Percentiles rank a stretch among this genome's conserved stretches.
These are phyloP conservation scores for Leptopilina myrica DNA, from an alignment of 2,888 invertebrate genomes.

Conservation along the genomic window DNA sequence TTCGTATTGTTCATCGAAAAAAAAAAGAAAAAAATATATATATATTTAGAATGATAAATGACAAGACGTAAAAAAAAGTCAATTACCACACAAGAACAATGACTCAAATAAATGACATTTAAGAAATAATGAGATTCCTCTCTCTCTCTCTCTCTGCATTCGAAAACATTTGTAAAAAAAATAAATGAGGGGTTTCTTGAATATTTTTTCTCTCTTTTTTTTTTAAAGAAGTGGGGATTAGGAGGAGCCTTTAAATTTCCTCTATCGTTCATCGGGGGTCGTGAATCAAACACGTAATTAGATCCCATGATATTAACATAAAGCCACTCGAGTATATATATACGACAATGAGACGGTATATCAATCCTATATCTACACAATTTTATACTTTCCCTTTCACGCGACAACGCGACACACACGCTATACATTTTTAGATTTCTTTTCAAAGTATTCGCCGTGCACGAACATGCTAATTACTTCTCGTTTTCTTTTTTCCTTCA, in stretches of 20 bases:
- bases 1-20: background rate
- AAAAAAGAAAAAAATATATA: no score
- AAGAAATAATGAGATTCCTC: background rate
- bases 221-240: background rate
- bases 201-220: no score
- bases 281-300: conserved; percentile 59
- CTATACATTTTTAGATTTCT: conserved; percentile 22
- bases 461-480: conserved; percentile 32
- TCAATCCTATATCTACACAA: conserved; percentile 25
- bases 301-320: conserved; percentile 56
- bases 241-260: conserved; percentile 2
- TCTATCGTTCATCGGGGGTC: conserved; percentile 53
- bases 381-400: conserved; percentile 20
- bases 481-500: conserved; percentile 19
- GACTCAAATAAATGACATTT: conserved; percentile 1
- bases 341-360: conserved; percentile 30
- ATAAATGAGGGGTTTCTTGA: no score
- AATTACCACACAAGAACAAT: background rate
- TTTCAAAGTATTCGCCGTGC: conserved; percentile 7
- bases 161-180: no score
- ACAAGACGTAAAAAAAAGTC: no score
- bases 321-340: conserved; percentile 34
- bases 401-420: conserved; percentile 28
- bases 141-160: conserved; percentile 1
- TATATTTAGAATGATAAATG: no score